Evolutionary conservation across 2,888 invertebrate genomes (phyloP).

Genomic region (Erebia palarica): DNA sequence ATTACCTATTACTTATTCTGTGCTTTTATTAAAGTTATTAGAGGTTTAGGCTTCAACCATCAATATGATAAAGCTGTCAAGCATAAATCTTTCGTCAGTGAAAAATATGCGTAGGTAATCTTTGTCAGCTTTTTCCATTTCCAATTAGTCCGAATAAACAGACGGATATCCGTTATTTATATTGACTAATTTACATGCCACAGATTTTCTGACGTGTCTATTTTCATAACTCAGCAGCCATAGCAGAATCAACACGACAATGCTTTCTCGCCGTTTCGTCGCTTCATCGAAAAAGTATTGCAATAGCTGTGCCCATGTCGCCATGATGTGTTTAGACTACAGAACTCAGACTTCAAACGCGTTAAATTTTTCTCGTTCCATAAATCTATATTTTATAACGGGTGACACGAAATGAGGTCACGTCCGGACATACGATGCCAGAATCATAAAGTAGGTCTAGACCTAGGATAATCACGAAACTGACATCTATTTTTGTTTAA

Average conservation of each 20-base stretch:
- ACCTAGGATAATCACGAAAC: conserved; percentile 2
- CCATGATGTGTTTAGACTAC: no score
- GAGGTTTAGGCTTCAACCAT: no score
- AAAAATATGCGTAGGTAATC: no score
- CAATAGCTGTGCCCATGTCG: no score
- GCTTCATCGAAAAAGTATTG: no score
- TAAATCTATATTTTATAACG: conserved; percentile 33
- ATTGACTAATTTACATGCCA: not conserved
- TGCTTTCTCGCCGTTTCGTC: no score
- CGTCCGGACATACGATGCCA: conserved; percentile 21
- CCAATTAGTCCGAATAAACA: not conserved
- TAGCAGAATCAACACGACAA: no score
- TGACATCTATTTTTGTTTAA: not conserved
- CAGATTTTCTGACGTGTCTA: conserved; percentile 8
- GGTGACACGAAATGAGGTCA: conserved; percentile 42
- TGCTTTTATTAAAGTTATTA: no score
- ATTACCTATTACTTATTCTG: no score
- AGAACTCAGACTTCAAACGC: conserved; percentile 29
- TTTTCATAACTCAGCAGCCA: conserved; percentile 6
- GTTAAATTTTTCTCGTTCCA: conserved; percentile 29
- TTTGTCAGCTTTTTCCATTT: not conserved
- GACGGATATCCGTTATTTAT: conserved; percentile 1
- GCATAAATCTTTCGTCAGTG: no score
- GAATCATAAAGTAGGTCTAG: conserved; percentile 12
- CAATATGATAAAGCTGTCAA: no score